Evolutionary conservation across 1,140 invertebrate genomes (phyloP), one percentile per base, ranked within the genome.

Genomic region (Drosophila novamexicana): DNA sequence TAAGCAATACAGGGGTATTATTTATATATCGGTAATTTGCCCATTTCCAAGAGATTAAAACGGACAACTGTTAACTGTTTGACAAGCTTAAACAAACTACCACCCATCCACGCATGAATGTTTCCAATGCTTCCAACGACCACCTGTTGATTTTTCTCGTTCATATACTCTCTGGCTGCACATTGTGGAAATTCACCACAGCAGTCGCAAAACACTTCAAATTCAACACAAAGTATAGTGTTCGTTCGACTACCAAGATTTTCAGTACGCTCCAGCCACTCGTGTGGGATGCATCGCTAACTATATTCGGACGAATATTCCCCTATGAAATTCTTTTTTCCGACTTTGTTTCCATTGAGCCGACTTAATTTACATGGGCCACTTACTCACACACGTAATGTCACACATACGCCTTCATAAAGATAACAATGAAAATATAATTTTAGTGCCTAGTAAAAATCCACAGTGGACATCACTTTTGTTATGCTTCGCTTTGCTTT

Each of bases 391-490:
- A 44, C 29, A 50, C 29, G 45, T 40, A 36, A 10, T 7, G 37
- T 7, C 34, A 50, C 59, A 18, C 45, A 50, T 18, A 39, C 44
- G 45, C 40, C 16, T 36, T 16, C 64, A 61, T 61, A 45, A 22
- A 67, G 75, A 86, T 73, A 88, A 77, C 82, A 88, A 86, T 86
- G 78, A 86, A 86, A 82, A 77, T 88, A 86, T 88, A 86, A 77
- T 88, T 86, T 86, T 74, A 86, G 75, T 86, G 79, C 72, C 71
- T 73, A 82, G 79, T 86, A 86, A 88, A 86, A 88, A 86, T 86
- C 83, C 83, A 79, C 79, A 61, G 67, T 82, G 82, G 64, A 81
- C 81, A 79, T 83, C 65, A 79, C 58, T 72, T 74, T 86, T 82
- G 81, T 85, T 78, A 68, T 75, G 82, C 78, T 78, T 75, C 59